phyloP scores from a whole-genome alignment of 2,113 vertebrate species.

The Ageneiosus marmoratus region DNA sequence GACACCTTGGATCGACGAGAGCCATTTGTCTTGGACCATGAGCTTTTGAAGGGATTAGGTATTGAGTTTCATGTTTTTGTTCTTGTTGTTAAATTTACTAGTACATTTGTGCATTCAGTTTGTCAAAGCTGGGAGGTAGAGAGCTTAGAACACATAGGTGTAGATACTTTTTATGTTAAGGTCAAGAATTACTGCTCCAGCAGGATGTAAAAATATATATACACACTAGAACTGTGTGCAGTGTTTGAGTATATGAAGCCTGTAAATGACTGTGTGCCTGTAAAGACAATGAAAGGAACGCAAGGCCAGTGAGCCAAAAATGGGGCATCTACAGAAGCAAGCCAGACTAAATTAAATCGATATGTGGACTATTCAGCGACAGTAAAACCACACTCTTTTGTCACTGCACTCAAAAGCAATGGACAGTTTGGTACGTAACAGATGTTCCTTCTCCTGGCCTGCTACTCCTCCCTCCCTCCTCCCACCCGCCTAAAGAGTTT shows the following conservation, averaged over 20 bases:
- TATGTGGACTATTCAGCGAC: constrained; percentile 8
- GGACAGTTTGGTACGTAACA: constrained; percentile 44
- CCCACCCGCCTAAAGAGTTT: constrained; percentile 1
- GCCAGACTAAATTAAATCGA: constrained; percentile 16
- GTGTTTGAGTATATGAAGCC: neutral
- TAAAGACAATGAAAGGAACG: constrained; percentile 2
- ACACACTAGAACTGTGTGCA: neutral
- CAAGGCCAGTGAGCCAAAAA: neutral
- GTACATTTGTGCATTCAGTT: constrained; percentile 23
- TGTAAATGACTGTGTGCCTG: neutral
- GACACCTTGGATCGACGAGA: constrained; percentile 33
- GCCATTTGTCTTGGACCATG: constrained; percentile 28
- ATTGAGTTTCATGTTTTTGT: constrained; percentile 40
- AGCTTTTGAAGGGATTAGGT: constrained; percentile 47
- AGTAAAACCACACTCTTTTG: constrained; percentile 30
- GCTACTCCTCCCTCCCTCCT: constrained; percentile 20
- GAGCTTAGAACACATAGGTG: neutral
- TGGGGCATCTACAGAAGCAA: constrained; percentile 8
- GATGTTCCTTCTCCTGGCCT: constrained; percentile 44
- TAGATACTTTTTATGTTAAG: constrained; percentile 8
- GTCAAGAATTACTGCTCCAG: neutral
- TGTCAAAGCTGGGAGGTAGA: neutral
- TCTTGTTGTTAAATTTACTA: constrained; percentile 50
- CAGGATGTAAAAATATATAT: neutral
- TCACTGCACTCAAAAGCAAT: constrained; percentile 37